Evolutionary conservation across 2,113 vertebrate species (phyloP).

Genomic region (Terrapene triunguis): DNA sequence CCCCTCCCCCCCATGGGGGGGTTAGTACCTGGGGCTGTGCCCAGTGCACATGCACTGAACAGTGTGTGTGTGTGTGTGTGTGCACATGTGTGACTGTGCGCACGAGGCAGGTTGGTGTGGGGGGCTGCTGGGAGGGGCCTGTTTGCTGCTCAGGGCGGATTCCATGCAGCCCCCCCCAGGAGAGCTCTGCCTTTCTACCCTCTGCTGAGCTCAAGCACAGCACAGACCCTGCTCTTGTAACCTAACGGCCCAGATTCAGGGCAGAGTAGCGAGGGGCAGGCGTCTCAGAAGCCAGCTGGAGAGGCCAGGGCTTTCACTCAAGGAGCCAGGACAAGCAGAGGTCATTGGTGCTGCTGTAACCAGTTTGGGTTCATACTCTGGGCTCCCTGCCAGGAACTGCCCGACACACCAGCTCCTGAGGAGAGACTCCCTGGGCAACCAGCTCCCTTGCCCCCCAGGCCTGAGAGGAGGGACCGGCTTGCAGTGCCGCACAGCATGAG

Average conservation of each 20-base stretch:
- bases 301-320: background rate
- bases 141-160: background rate
- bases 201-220: background rate
- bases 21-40: background rate
- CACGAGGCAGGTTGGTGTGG: background rate
- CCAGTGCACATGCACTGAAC: background rate
- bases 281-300: background rate
- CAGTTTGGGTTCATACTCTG: background rate
- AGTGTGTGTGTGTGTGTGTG: background rate
- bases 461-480: fast-evolving
- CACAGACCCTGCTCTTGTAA: background rate
- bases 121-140: background rate
- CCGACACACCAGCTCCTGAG: background rate
- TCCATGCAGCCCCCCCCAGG: background rate
- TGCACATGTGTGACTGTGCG: background rate
- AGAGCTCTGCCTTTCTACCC: background rate
- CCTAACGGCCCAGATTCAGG: background rate
- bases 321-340: background rate
- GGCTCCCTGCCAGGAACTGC: background rate
- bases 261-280: background rate
- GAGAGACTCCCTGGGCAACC: background rate
- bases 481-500: background rate
- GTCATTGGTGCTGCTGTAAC: background rate
- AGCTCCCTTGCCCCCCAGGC: background rate
- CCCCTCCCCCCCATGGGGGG: background rate